A percentile compares a stretch with the other conserved stretches of the same genome.
These are phyloP conservation scores for Heliconius congener DNA, from an alignment of 1,140 invertebrate species.

Conservation along the genomic window DNA sequence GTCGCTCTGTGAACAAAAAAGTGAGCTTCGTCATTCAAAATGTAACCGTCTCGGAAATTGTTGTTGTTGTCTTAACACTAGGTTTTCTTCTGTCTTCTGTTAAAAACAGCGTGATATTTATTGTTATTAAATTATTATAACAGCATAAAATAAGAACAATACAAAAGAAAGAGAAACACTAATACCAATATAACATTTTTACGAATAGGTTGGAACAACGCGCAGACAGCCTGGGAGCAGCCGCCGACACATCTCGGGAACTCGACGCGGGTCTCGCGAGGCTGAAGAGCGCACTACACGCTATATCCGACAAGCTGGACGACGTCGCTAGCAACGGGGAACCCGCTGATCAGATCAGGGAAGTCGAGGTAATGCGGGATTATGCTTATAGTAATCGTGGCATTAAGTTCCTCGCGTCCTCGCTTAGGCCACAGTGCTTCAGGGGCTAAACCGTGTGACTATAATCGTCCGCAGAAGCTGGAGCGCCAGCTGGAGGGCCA, in stretches of 20 bases:
- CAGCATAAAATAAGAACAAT: too few relatives aligned
- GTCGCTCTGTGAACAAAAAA: too few relatives aligned
- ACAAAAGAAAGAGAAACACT: too few relatives aligned
- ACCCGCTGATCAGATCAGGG: conserved; percentile 92
- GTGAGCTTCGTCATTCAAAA: too few relatives aligned
- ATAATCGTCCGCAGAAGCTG: conserved; percentile 81
- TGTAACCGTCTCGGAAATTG: too few relatives aligned
- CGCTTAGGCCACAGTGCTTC: too few relatives aligned
- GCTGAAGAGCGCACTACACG: conserved; percentile 90
- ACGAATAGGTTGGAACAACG: conserved; percentile 88
- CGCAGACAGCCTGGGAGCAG: conserved; percentile 91
- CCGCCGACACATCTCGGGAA: conserved; percentile 93
- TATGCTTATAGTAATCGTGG: not conserved
- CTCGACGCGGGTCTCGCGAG: conserved; percentile 93
- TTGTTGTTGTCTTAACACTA: too few relatives aligned
- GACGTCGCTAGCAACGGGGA: conserved; percentile 91
- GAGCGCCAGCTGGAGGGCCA: conserved; percentile 94
- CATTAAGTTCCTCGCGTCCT: too few relatives aligned
- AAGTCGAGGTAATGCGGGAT: conserved; percentile 84
- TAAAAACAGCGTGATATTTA: too few relatives aligned
- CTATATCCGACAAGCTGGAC: conserved; percentile 93
- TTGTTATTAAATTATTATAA: too few relatives aligned
- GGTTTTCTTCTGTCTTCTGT: too few relatives aligned
- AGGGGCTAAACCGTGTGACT: too few relatives aligned
- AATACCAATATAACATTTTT: not conserved